Evolutionary conservation across 2,888 invertebrate species (phyloP).

Genomic region (Serripes groenlandicus): DNA sequence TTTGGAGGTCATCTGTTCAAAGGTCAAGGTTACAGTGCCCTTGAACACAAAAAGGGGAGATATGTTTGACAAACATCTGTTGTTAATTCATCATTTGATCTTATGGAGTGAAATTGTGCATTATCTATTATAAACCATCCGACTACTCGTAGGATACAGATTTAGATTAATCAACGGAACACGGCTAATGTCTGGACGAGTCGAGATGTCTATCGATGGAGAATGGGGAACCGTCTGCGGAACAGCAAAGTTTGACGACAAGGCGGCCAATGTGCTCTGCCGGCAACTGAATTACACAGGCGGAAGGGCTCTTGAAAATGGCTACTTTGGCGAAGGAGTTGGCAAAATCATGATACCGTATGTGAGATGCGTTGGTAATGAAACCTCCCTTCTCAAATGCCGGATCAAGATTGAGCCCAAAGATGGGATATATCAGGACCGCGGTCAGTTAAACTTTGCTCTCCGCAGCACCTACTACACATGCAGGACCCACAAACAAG

Average conservation of each 20-base stretch:
- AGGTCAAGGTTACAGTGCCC: no score
- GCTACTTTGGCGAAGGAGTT: constrained; percentile 75
- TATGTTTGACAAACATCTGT: no score
- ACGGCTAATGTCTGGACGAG: constrained; percentile 73
- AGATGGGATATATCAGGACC: constrained; percentile 52
- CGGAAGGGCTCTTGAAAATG: constrained; percentile 71
- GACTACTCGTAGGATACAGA: constrained; percentile 50
- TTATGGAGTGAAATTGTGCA: no score
- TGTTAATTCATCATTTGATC: no score
- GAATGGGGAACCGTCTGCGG: constrained; percentile 92
- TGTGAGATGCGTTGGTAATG: constrained; percentile 78
- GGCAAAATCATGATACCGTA: constrained; percentile 83
- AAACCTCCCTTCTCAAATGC: constrained; percentile 76
- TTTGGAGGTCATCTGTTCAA: no score
- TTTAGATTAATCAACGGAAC: constrained; percentile 65
- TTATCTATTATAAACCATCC: background rate
- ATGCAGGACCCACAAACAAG: constrained; percentile 70
- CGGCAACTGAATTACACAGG: constrained; percentile 74
- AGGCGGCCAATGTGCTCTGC: constrained; percentile 89
- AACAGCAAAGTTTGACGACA: constrained; percentile 90
- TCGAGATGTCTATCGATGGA: constrained; percentile 91
- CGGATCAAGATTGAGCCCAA: constrained; percentile 70
- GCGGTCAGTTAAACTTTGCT: constrained; percentile 54
- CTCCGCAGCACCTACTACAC: constrained; percentile 65
- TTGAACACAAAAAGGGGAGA: no score